Base-by-base conservation (phyloP, 2,797 vertebrate species). In the Pangasius krempfi region DNA sequence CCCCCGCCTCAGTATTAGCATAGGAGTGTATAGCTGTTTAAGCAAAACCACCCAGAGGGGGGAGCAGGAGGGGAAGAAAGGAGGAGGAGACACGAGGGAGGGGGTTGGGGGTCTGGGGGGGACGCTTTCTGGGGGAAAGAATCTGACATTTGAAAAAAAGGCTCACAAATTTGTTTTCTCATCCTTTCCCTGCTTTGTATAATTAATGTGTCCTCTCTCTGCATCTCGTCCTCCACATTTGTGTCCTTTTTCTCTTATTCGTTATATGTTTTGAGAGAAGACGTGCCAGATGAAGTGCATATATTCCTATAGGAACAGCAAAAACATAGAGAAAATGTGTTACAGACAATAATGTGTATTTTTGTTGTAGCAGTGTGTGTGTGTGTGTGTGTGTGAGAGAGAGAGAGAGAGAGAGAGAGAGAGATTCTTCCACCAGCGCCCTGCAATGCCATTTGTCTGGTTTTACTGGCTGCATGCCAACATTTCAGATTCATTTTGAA, bases 1-100 rank as follows among this genome's bases (percentile, higher is more conserved):
- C 93, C 92, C 94, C 93, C 94, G 92, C 95, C 94, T 94, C 93
- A 93, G 94, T 95, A 94, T 95, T 95, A 95, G 93, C 93, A 92
- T 92, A 94, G 88, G 91, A 92, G 90, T 88, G 88, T 89, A 90
- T 84, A 89, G 72, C 88, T 93, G 83, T 90, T 87, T 89, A 88
- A 89, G 76, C 25, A 47, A 64, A 84, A 66, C 84, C 16, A 40
- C 86, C 86, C 50, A 52, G n/a, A 27, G 90, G 87, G 50, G 73
- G 84, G 27, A 62, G 60, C 6, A 40, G 82, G 66, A 58, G n/a
- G 50, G 75, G 81, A 18, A 30, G 66, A 54, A 64, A 30, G 22
- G 54, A 52, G 60, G 40, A 62, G 50, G 58, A 37, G 73, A 73
- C 13, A 25, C 20, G 0, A 33, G 62, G 18, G 44, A 44, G 47